Base-by-base conservation (phyloP, 2,797 vertebrate species). In the Paratrypauchen microcephalus region DNA sequence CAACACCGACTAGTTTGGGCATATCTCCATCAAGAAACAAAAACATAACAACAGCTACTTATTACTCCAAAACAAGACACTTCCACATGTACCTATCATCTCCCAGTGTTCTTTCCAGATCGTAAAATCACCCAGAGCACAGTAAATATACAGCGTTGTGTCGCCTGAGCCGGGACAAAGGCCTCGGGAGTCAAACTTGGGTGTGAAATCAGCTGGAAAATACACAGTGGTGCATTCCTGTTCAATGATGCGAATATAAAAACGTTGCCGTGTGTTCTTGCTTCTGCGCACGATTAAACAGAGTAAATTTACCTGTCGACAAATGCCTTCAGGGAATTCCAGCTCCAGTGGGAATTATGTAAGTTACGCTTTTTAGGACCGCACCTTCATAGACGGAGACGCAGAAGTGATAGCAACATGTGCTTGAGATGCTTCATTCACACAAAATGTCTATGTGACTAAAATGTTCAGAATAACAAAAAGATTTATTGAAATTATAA, bases 311-410 rank as follows among this genome's bases (percentile, higher is more conserved):
- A 69, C 69, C 66, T 70, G 69, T 24, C 59, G 4, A 5, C 9
- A 23, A 74, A 64, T 36, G 23, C 54, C 74, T 77, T 66, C 67
- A 77, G 76, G 72, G 65, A 59, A 76, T 77, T 66, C 66, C 78
- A 68, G 73, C 23, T 55, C 15, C 45, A n/a, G n/a, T 16, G 13
- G 48, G 48, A 65, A 30, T 26, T 21, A 52, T 69, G 58, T 64
- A 59, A 71, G 47, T 66, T 8, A n/a, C 47, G 12, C 4, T 56
- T 16, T 57, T 6, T 55, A 39, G 52, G 56, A 50, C 55, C 23
- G 0, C 45, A 58, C 50, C 60, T 26, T 26, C 26, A 21, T 28
- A 16, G 48, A 2, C 39, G 8, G 9, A n/a, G n/a, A n/a, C n/a
- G n/a, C n/a, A n/a, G n/a, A n/a, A 19, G n/a, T 12, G 19, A 11